Conservation (phyloP, 2,888 invertebrate genomes). For the Hetaerina titia region DNA sequence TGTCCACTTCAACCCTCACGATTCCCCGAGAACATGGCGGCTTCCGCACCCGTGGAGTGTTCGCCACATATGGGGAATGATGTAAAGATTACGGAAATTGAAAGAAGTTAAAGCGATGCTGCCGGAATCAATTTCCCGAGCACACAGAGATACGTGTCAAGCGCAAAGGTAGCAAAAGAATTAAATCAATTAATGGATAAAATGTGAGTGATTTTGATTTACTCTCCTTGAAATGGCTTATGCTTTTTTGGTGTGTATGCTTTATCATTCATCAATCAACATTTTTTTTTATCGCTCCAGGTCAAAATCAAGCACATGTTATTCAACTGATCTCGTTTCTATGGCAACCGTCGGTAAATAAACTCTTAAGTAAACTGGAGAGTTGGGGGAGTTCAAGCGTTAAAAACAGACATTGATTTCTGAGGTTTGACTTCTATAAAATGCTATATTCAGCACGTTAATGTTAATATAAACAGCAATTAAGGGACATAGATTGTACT, state of each 20-base stretch:
- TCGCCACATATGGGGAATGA: not conserved
- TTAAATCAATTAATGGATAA: too few species aligned
- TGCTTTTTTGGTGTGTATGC: too few species aligned
- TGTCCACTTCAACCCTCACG: too few species aligned
- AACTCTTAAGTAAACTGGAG: not conserved
- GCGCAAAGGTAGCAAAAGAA: too few species aligned
- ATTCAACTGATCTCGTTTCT: not conserved
- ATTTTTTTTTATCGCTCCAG: not conserved
- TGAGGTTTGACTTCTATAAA: not conserved
- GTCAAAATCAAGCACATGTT: not conserved
- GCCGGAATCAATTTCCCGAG: not conserved
- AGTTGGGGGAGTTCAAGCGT: not conserved
- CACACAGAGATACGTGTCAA: too few species aligned
- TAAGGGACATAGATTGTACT: too few species aligned
- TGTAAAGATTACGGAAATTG: not conserved
- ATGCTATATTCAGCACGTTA: not conserved
- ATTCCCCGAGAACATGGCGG: not conserved
- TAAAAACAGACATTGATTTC: not conserved
- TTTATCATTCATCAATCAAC: not conserved
- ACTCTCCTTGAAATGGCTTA: too few species aligned
- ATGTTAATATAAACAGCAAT: too few species aligned
- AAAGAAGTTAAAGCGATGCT: not conserved
- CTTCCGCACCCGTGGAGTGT: not conserved
- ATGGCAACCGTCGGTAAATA: conserved; percentile 13
- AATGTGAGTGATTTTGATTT: too few species aligned